phyloP scores from a whole-genome alignment of 1,140 invertebrate genomes.

The Neuroterus valhalla region DNA sequence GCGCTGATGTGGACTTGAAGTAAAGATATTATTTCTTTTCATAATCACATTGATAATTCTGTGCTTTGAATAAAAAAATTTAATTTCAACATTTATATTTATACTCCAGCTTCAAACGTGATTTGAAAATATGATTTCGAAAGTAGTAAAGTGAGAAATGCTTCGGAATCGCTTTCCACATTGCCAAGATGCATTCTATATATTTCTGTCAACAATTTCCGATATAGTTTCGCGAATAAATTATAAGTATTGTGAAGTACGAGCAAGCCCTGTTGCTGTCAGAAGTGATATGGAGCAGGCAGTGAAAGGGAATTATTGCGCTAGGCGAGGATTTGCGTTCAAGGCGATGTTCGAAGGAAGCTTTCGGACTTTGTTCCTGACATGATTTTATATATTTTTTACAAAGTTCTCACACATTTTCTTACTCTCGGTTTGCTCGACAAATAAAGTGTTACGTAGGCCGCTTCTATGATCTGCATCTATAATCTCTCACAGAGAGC shows the following conservation, averaged over 20 bases:
- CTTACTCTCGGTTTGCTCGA: background rate
- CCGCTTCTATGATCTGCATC: background rate
- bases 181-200: too few relatives aligned
- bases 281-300: background rate
- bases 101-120: too few relatives aligned
- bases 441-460: conserved; percentile 2
- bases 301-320: conserved; percentile 64
- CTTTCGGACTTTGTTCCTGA: conserved; percentile 52
- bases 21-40: too few relatives aligned
- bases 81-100: too few relatives aligned
- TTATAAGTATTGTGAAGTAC: background rate
- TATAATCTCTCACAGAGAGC: background rate
- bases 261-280: background rate
- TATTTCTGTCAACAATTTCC: background rate
- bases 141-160: too few relatives aligned
- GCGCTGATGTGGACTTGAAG: too few relatives aligned
- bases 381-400: conserved; percentile 19
- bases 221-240: background rate
- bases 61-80: too few relatives aligned
- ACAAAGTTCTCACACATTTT: background rate
- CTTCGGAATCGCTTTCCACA: too few relatives aligned
- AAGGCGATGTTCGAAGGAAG: conserved; percentile 60
- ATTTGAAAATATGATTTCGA: too few relatives aligned
- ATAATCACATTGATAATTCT: too few relatives aligned
- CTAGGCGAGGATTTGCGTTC: conserved; percentile 60